Evolutionary conservation across 2,113 vertebrate genomes (phyloP), one percentile per base, ranked within the genome.

Genomic region (Chionis minor): DNA sequence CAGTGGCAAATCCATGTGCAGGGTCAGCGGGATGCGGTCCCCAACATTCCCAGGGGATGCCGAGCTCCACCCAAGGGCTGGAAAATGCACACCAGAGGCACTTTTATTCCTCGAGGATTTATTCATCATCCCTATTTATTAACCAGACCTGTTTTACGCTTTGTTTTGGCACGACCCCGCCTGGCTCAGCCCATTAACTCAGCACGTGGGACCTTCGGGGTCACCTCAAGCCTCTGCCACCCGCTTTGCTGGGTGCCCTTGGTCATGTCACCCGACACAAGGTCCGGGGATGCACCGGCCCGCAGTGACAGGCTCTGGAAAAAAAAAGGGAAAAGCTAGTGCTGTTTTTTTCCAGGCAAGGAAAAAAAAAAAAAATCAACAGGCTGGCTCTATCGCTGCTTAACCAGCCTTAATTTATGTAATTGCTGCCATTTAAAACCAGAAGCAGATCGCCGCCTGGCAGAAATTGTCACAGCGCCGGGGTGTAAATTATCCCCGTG

Each of bases 371-470:
- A 66, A 59, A 72, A 78, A 38, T 92, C 92, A 93, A 91, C 90
- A 93, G 94, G 92, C 95, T 77, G 92, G 58, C 8, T 81, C 15
- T 47, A 47, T 22, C 44, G 1, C n/a, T 66, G 88, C 73, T 91
- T 89, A 91, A 94, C 30, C 62, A 90, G 92, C 74, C 51, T 44
- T 94, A 79, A 96, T 96, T 92, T 61, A 94, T 96, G 93, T 92
- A 81, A 90, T 79, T 7, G 91, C 86, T n/a, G 94, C 71, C 82
- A 56, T 92, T 92, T 89, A 72, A 61, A 90, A 38, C 3, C 66
- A 55, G 52, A 24, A 75, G 81, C 73, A 80, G 88, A 88, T 87
- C 38, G 30, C 51, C 1, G 47, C 38, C 81, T 79, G 91, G 61
- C 1, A 30, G 45, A 84, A 78, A 52, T 80, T 69, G 92, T 77